Base-by-base conservation (phyloP, 1,140 invertebrate species). In the Drosophila tani region DNA sequence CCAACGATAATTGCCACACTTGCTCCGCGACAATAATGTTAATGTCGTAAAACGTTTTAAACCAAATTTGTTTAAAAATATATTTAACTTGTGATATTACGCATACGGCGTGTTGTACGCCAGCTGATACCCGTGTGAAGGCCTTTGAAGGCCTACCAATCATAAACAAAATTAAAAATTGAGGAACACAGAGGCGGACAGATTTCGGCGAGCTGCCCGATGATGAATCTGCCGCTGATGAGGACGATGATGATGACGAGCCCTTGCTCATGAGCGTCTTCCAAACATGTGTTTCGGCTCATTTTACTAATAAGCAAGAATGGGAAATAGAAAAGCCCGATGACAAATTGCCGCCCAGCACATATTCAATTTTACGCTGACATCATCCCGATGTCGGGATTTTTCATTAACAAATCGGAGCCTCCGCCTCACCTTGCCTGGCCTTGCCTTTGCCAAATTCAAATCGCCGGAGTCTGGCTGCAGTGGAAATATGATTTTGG, bases 281-380 rank as follows among this genome's bases (percentile, higher is more conserved):
- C 49, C 50, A 46, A 74, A 84, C 85, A 85, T 90, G 86, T 90
- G 85, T 91, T 90, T 85, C 70, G 56, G 50, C 79, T 90, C 85
- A 90, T 90, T 85, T 91, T 79, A 90, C 85, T 90, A 90, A 90
- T 90, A 85, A 90, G 85, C 81, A 82, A 62, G 24, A 68, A 32
- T 32, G 65, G 38, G 27, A 29, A n/a, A 43, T 35, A 29, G 70
- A 73, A 81, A 84, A 40, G 55, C 62, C 58, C 66, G 69, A 81
- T 88, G 77, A 84, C 84, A 88, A 88, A 84, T 88, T 88, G 78
- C 77, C 74, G 64, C 45, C 66, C 51, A 65, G 74, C 64, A 63
- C 45, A 50, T 70, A 78, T 81, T 85, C 62, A 75, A 74, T 85
- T 85, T 75, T 51, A 41, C 51, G 65, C 76, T 85, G 78, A 78